Evolutionary conservation across 2,888 invertebrate species (phyloP), one percentile per base, ranked within the genome.

Genomic region (Caenorhabditis sp.): DNA sequence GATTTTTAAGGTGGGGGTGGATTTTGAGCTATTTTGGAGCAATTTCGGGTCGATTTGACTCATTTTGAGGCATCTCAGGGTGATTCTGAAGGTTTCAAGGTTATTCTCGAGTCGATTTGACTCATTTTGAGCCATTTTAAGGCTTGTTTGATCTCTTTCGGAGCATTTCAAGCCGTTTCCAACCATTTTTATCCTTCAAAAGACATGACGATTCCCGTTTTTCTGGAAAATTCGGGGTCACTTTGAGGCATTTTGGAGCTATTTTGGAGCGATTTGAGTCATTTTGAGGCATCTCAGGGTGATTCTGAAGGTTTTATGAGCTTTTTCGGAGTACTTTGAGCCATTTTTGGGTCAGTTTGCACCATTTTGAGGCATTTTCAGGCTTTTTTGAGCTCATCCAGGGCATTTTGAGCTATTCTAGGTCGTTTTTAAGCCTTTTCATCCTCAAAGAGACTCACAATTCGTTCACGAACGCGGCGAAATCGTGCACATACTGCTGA

Each of bases 381-480:
- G 47, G 19, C 19, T 19, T 26, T 24, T 12, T 7, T 31, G 31
- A 7, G 7, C 31, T 4, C 31, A 6, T 31, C 31, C 7, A 7
- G 31, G 7, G 5, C 5, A 4, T 31, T 31, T 31, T 31, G 31
- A 7, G 7, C 7, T 7, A 4, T 31, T 7, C 31, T 1, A 14
- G 16, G 16, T 47, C 47, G 14, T n/a, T n/a, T 2, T 14, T 5
- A 47, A 47, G 5, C 10, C 31, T 31, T 31, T 7, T 4, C 10
- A 51, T n/a, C n/a, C n/a, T n/a, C n/a, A n/a, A n/a, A n/a, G n/a
- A n/a, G n/a, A 47, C 70, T 58, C 14, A 76, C 76, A 82, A 58
- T 59, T 82, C 76, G 19, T 66, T n/a, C 2, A 77, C 64, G 54
- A 82, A 72, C 2, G 59, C 38, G 16, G 63, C 68, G 61, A 70